Base-by-base conservation (phyloP, 2,888 invertebrate genomes). In the Harpalus rubripes region DNA sequence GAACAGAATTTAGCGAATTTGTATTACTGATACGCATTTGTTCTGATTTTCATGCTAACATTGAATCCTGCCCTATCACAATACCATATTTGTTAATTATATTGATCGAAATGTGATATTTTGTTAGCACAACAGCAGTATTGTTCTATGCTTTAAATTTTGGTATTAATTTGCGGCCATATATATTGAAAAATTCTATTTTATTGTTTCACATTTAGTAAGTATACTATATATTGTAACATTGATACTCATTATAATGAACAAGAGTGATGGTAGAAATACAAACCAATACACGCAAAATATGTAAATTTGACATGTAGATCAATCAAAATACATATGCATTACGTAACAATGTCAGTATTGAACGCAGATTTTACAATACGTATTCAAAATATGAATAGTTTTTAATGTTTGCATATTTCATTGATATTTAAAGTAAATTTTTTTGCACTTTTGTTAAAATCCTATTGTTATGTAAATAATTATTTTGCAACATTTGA, bases 251-350 rank as follows among this genome's bases (percentile, higher is more conserved):
- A 63, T 63, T 63, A 63, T 18, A 63, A 63, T 63, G 26, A 16
- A 63, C 63, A 63, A 63, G 63, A 63, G 18, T 63, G 63, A 63
- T 63, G 63, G 63, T 16, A 63, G 63, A 63, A 7, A 63, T 63
- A 63, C 63, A 22, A 16, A 22, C 63, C 63, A 63, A 18, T 63
- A 63, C 63, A 8, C 12, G 22, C 63, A 7, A 63, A 22, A 22
- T 63, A 63, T 63, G 63, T 26, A 63, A 63, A 63, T 63, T 22
- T 63, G 8, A 63, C 63, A 26, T 63, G 22, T 10, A 63, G 22
- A 63, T 63, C 22, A 63, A 63, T 63, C 59, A 59, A 59, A 59
- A 59, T 59, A 59, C 59, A 59, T 63, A 63, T 63, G 63, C 63
- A 63, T 63, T 63, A 63, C 18, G 22, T 63, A 63, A 22, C 63